phyloP scores from a whole-genome alignment of 2,113 vertebrate species.

The Nothocercus nigrocapillus region DNA sequence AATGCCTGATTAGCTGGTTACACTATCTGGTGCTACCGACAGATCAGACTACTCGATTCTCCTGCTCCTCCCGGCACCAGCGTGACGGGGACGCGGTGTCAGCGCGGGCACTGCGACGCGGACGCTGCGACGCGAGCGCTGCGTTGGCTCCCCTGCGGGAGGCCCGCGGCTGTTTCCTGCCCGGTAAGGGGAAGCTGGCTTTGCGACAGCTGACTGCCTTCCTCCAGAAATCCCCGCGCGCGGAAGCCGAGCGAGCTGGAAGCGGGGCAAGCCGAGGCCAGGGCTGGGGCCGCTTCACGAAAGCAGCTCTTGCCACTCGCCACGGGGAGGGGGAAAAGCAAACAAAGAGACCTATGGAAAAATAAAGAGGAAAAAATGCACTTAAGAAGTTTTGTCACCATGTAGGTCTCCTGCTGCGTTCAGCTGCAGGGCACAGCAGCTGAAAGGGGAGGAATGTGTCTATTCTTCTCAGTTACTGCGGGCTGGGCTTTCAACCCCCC shows the following conservation, averaged over 20 bases:
- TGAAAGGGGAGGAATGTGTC: background rate
- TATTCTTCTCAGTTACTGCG: background rate
- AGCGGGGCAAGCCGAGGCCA: background rate
- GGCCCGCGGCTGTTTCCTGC: background rate
- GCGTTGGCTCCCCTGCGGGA: background rate
- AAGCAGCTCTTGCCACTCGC: background rate
- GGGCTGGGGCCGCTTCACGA: background rate
- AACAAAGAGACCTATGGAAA: background rate
- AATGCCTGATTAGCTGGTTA: background rate
- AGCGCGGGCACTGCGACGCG: background rate
- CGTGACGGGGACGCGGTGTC: background rate
- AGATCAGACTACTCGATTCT: accelerated
- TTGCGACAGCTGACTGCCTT: background rate
- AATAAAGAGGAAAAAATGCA: background rate
- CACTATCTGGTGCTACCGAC: background rate
- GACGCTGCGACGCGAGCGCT: background rate
- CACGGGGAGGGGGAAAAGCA: background rate
- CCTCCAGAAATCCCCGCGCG: slow-evolving; percentile 50
- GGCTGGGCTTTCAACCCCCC: background rate
- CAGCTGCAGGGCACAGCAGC: background rate
- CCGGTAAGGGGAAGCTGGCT: slow-evolving; percentile 40
- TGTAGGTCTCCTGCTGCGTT: background rate
- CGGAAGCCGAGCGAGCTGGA: slow-evolving; percentile 52
- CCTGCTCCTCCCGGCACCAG: background rate
- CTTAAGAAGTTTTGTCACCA: background rate